Evolutionary conservation across 2,797 vertebrate species (phyloP), one percentile per base, ranked within the genome.

Genomic region (Botia almorhae): DNA sequence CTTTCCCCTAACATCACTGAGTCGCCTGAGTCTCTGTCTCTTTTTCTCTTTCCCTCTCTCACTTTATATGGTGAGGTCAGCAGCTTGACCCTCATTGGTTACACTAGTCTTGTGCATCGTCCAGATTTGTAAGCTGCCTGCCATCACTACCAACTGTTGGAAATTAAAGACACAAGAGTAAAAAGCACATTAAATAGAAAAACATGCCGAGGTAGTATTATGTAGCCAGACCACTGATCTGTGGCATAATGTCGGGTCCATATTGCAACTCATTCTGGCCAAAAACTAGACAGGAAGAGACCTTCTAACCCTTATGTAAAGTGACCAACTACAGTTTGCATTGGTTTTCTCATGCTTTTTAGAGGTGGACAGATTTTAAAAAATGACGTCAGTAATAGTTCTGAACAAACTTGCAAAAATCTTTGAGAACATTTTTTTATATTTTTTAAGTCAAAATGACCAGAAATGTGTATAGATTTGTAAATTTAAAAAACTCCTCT

Each of bases 1-100:
- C 19, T 65, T 48, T 88, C 86, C 78, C 48, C 77, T n/a, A 4
- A 69, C 7, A 56, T 90, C 88, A 90, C 88, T 87, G 43, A 2
- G 43, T 46, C 10, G 82, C 61, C 58, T 80, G 12, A 17, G 68
- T 4, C 13, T 67, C 76, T 76, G 74, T 69, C 50, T 48, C 17
- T 43, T 8, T 43, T 67, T 43, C 75, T 64, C 4, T 3, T 13
- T 69, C 69, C 69, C 68, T 80, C 83, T 33, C 69, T 58, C 51
- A 50, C 80, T 69, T 19, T 55, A 63, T 60, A 72, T 69, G 55
- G 26, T 74, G 74, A 72, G 50, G 74, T 65, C 69, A 60, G 72
- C 29, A 43, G 70, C 36, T 61, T 60, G 56, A 36, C 46, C 10
- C 0, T 23, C 39, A 76, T 33, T 5, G 63, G 50, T 80, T 73